Base-by-base conservation (phyloP, 2,113 vertebrate genomes). In the Gobiocypris rarus region DNA sequence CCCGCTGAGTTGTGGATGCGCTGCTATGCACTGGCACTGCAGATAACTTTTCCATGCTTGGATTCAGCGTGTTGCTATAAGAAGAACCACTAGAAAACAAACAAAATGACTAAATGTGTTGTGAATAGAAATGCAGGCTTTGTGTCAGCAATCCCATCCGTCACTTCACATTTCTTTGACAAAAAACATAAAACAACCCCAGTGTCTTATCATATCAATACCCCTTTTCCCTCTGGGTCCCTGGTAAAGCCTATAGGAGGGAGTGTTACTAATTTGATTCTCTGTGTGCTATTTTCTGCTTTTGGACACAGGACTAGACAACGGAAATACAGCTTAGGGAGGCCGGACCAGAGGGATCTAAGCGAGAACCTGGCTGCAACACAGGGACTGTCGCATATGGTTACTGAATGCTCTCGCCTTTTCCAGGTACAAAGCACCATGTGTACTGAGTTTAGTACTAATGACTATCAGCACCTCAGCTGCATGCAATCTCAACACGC, bases 321-420 rank as follows among this genome's bases (percentile, higher is more conserved):
- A 84, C 95, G 95, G 91, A 97, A 97, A 87, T 91, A 92, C 92
- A 96, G 96, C 86, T 34, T 95, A 78, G 96, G 96, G 28, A 95
- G 93, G 17, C 96, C 96, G 0, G 95, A 96, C 86, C 96, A 96
- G 92, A 91, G 93, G 71, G 96, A 97, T 87, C 92, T 97, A 52
- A 97, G 83, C 6, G 96, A 97, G 90, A 97, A 95, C 87, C 86
- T 96, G 69, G 96, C 96, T 5, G 96, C 96, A n/a, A 95, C 96
- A 0, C 95, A 97, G 85, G 96, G 95, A 15, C 84, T 97, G 88
- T 94, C 96, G 13, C 92, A 92, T 85, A 97, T 97, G 96, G 94
- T 97, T 75, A 91, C 88, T 0, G 94, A 97, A 89, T 95, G 93
- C 28, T 89, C 88, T 74, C 92, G 89, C 4, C 95, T 97, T 56